Base-by-base conservation (phyloP, 2,113 vertebrate genomes). In the Corythaixoides concolor region DNA sequence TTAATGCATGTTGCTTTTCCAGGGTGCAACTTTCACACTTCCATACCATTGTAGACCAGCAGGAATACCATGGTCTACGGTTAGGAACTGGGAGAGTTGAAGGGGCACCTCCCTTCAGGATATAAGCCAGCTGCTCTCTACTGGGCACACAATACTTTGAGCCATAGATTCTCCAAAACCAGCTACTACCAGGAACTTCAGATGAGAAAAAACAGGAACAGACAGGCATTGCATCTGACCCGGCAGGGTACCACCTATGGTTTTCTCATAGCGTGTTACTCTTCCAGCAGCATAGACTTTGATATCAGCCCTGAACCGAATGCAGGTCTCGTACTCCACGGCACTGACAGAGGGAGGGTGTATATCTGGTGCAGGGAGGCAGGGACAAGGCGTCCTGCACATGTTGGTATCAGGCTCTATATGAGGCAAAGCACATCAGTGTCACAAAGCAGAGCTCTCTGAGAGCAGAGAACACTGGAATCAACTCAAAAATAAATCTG, bases 141-240 rank as follows among this genome's bases (percentile, higher is more conserved):
- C 55, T 53, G 77, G 80, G 87, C n/a, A 43, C 87, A 27, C 32
- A 53, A 50, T 19, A 9, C 43, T 92, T 33, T 74, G 68, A 87
- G 80, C 39, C 41, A 62, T 0, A 30, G n/a, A 58, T 62, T 93
- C 64, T 88, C 66, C 85, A 91, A 67, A 87, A 50, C 28, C 52
- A 41, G n/a, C 41, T 37, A 77, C 59, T 85, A 39, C 22, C 45
- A 49, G 82, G 49, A 62, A 67, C 70, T 92, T 59, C 37, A 85
- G 89, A 92, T 70, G 93, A 91, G 77, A 87, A 87, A 85, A 87
- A 94, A 45, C 3, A 85, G 85, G 64, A 89, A 55, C 32, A 89
- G 84, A 55, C 68, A 67, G 66, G 33, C 62, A 55, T 76, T 24
- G 82, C 62, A 43, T 82, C 66, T 76, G 76, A n/a, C 45, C 89